Percentiles rank a stretch among this genome's conserved stretches.
phyloP scores from a whole-genome alignment of 2,797 vertebrate genomes.

The Acipenser transmontanus region DNA sequence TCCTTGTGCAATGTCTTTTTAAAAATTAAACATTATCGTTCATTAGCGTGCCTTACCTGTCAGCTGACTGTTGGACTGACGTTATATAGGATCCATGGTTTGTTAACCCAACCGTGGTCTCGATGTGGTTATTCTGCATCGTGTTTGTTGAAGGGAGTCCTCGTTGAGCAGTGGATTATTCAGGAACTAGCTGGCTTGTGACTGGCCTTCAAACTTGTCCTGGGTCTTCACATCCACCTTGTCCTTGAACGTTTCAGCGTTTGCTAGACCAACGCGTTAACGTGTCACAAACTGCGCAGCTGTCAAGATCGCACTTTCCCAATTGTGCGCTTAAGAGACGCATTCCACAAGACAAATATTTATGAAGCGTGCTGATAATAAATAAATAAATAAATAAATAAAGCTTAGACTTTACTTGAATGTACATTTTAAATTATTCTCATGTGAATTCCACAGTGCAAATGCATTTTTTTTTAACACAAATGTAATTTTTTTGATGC shows the following conservation, averaged over 20 bases:
- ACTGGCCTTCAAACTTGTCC: conserved; percentile 13
- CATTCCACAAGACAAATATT: too few species aligned
- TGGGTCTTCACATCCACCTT: conserved; percentile 37
- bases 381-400: too few species aligned
- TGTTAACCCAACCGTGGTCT: conserved; percentile 27
- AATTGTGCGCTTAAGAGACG: conserved; percentile 23
- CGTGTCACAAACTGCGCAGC: conserved; percentile 36
- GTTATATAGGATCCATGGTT: conserved; percentile 9
- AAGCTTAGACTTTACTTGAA: too few species aligned
- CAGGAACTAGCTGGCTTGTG: conserved; percentile 13
- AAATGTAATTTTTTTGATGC: too few species aligned
- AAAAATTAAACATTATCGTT: neutral
- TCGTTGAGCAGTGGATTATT: conserved; percentile 15
- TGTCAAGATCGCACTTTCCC: conserved; percentile 50
- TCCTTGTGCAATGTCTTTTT: neutral
- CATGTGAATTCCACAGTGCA: too few species aligned
- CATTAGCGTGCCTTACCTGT: conserved; percentile 15
- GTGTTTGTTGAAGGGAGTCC: conserved; percentile 27
- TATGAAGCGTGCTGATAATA: too few species aligned
- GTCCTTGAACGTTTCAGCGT: neutral
- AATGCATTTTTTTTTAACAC: too few species aligned
- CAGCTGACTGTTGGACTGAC: neutral
- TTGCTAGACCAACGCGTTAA: conserved; percentile 20
- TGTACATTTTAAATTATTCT: too few species aligned
- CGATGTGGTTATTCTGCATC: conserved; percentile 24